Base-by-base conservation (phyloP, 2,797 vertebrate species). In the Prunella strophiata region DNA sequence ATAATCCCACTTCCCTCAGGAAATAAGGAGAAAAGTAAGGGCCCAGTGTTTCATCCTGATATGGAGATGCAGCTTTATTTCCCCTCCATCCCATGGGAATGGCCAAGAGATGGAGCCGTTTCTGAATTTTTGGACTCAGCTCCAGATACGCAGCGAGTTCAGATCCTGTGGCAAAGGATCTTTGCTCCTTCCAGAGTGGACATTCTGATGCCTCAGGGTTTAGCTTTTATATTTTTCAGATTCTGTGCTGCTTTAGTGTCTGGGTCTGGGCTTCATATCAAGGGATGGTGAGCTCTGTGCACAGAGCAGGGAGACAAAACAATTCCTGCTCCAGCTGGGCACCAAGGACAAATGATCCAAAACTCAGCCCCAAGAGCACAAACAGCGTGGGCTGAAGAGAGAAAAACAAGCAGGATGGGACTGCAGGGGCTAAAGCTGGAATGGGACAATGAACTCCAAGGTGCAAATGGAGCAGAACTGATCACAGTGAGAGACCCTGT, bases 31-130 rank as follows among this genome's bases (percentile, higher is more conserved):
- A 11, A 32, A 15, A 20, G 47, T 38, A 36, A 34, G 36, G 20
- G 10, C 14, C 4, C 11, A 1, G 4, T 15, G 4, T 15, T 50
- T 15, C 2, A 32, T 36, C 3, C 32, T 2, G 13, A 4, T 3
- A 0, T 1, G 0, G 13, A 32, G 11, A 1, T 3, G 5, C 21
- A 1, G 5, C 17, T 52, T 21, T 30, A 1, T 11, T 17, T 26
- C 11, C 17, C 21, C 17, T n/a, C 22, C n/a, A 23, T 52, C 40
- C 79, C 48, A 5, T 1, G 12, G 79, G 40, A 62, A n/a, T 3
- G 40, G 38, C 48, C 27, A 8, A 8, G 40, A 10, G 10, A 18
- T 0, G 5, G 40, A 54, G n/a, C 12, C 3, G 0, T 17, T 63
- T 23, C 48, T 2, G 12, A 13, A 54, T 27, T 62, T 38, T 13